Conservation (phyloP, 2,797 vertebrate species). For the Gymnothorax reevesii region DNA sequence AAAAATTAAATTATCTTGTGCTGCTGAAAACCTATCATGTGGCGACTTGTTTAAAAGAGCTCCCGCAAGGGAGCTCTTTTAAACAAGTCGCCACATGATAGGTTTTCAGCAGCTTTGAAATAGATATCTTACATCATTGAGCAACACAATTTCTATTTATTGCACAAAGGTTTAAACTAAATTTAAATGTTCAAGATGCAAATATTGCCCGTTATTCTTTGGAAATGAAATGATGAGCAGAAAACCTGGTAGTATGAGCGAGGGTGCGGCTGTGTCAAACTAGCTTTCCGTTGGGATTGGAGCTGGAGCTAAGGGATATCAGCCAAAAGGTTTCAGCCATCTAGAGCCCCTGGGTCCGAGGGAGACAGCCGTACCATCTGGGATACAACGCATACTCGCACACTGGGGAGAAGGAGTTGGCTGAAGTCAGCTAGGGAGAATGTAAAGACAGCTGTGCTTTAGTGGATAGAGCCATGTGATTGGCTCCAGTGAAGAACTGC, state of each 20-base stretch:
- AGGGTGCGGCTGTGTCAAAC: background rate
- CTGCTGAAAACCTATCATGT: too few species aligned
- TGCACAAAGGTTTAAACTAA: background rate
- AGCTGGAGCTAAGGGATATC: background rate
- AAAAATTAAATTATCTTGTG: too few species aligned
- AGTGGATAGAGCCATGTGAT: background rate
- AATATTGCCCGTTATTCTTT: background rate
- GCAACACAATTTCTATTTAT: too few species aligned
- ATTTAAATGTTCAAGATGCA: background rate
- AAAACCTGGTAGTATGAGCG: background rate
- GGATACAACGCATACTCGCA: background rate
- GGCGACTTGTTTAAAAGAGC: too few species aligned
- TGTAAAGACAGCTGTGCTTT: conserved; percentile 50
- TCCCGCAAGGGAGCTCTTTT: too few species aligned
- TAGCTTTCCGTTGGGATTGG: conserved; percentile 26
- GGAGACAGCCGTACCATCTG: background rate
- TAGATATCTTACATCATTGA: too few species aligned
- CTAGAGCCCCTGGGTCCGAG: background rate
- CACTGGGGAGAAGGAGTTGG: background rate
- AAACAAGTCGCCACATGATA: too few species aligned
- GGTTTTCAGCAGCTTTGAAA: too few species aligned
- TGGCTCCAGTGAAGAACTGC: background rate
- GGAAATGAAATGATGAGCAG: background rate
- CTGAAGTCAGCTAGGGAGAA: conserved; percentile 39
- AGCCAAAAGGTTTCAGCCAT: background rate